Base-by-base conservation (phyloP, 2,797 vertebrate genomes). In the Silurus aristotelis region DNA sequence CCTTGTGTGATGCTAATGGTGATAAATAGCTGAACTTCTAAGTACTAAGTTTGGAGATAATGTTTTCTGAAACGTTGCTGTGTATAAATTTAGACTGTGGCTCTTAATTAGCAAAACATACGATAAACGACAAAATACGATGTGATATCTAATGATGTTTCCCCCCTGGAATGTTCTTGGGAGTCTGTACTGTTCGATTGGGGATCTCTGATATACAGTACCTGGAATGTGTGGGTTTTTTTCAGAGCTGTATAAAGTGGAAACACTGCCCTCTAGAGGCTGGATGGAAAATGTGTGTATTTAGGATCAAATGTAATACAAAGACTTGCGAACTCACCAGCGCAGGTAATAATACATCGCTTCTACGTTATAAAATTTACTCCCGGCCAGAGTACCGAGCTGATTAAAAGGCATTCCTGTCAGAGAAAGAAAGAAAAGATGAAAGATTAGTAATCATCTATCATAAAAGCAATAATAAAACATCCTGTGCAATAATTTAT, bases 391-490 rank as follows among this genome's bases (percentile, higher is more conserved):
- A 0, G 98, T 99, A 71, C 98, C 98, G 86, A 99, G 93, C 86
- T 99, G 98, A 93, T 99, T 99, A 90, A 98, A 99, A 78, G 98
- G 98, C 98, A 99, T 99, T 89, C 98, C 98, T 99, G 91, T 85
- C 38, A 63, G 89, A 25, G 14, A 81, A 79, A 56, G 5, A 79
- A 27, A 46, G 38, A 66, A 46, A 38, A 27, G n/a, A 31, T n/a
- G 48, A 13, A 67, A 48, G 60, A 2, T 38, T 10, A 68, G 48
- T 12, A 25, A 52, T 48, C 63, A 75, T 56, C 27, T 3, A n/a
- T 15, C 9, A 68, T 27, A 15, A 0, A 14, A 6, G 2, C 6
- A 17, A 66, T 14, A 8, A 31, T 20, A 48, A 48, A 12, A 22
- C 20, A 46, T 22, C 43, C 1, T 12, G 1, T 20, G 67, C 15